Conservation (phyloP, 2,797 vertebrate species). For the Bradypodion pumilum region DNA sequence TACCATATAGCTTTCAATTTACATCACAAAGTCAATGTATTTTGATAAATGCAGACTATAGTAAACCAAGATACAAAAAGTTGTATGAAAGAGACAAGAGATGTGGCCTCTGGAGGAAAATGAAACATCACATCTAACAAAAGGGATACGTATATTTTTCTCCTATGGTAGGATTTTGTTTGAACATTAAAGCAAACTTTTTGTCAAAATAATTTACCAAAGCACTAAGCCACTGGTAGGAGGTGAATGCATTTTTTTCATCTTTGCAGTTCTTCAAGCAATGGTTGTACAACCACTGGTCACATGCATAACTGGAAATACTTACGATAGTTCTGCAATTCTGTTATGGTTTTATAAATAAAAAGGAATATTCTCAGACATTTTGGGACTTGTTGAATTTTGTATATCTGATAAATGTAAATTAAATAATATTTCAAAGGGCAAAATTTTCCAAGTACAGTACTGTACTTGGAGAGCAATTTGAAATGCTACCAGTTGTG, state of each 20-base stretch:
- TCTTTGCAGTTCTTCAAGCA: too few relatives aligned
- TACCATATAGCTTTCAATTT: slow-evolving; percentile 59
- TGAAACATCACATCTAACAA: neutral
- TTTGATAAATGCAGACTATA: slow-evolving; percentile 62
- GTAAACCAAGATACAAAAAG: slow-evolving; percentile 68
- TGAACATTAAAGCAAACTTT: neutral
- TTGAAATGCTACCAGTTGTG: neutral
- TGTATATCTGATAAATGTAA: neutral
- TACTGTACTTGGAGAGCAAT: neutral
- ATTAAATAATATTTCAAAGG: slow-evolving; percentile 9
- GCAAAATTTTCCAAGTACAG: neutral
- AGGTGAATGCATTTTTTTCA: too few relatives aligned
- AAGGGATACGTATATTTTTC: neutral
- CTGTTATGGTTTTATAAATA: too few relatives aligned
- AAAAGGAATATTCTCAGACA: slow-evolving; percentile 11
- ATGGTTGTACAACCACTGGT: neutral
- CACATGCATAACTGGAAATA: neutral
- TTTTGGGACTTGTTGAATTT: neutral
- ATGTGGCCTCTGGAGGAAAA: slow-evolving; percentile 59
- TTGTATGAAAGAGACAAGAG: slow-evolving; percentile 49
- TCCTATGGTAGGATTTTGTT: neutral
- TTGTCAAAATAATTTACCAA: neutral
- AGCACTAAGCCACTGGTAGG: neutral
- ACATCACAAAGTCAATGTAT: slow-evolving; percentile 64
- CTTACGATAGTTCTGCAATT: neutral